phyloP scores from a whole-genome alignment of 2,888 invertebrate genomes.

The Cosmia pyralina region DNA sequence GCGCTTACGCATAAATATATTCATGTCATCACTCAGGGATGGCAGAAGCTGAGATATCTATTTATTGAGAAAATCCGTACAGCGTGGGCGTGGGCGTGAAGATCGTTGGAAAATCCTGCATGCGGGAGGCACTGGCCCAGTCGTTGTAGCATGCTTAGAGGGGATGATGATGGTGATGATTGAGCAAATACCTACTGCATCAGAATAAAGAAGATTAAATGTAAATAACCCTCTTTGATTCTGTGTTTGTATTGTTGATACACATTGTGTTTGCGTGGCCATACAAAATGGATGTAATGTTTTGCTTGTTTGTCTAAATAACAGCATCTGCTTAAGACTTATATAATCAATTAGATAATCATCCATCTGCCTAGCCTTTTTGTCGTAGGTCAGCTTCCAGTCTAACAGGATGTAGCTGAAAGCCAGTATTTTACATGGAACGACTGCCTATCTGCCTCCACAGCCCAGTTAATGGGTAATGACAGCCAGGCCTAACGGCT shows the following conservation, averaged over 20 bases:
- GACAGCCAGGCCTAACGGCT: too few relatives aligned
- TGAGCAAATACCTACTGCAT: neutral
- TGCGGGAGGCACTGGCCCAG: neutral
- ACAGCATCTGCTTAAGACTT: neutral
- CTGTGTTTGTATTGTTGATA: neutral
- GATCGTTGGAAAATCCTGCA: neutral
- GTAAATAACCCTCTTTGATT: neutral
- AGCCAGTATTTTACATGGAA: too few relatives aligned
- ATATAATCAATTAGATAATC: too few relatives aligned
- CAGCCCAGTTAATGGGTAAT: too few relatives aligned
- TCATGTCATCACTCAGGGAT: constrained; percentile 67
- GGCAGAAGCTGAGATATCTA: constrained; percentile 26
- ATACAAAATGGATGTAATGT: neutral
- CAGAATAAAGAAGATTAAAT: neutral
- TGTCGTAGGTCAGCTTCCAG: too few relatives aligned
- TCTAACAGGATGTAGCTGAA: too few relatives aligned
- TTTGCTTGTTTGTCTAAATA: neutral
- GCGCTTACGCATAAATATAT: constrained; percentile 74
- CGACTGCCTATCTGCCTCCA: too few relatives aligned
- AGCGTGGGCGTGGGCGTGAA: neutral
- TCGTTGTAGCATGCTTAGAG: neutral
- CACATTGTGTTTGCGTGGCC: neutral
- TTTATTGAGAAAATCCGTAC: neutral
- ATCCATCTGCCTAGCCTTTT: too few relatives aligned
- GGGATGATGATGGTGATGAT: neutral